Evolutionary conservation across 2,797 vertebrate genomes (phyloP).

Genomic region (Epinephelus malabaricus): DNA sequence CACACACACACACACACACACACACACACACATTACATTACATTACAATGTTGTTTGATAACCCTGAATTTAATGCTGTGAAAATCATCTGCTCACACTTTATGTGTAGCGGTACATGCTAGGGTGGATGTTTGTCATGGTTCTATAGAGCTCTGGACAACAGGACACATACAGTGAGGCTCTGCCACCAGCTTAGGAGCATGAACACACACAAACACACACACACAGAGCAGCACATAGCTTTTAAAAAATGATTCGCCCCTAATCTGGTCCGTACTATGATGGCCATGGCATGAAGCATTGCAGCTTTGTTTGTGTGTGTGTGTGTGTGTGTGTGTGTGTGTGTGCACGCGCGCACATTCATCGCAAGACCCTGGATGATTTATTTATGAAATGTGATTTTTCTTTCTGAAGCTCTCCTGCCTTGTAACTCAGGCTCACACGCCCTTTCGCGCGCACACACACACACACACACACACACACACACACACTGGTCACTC

Average conservation of each 20-base stretch:
- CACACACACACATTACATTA: background rate
- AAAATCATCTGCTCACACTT: background rate
- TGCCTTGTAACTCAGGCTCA: constrained; percentile 67
- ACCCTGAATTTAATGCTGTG: background rate
- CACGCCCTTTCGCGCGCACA: constrained; percentile 34
- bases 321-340: constrained; percentile 33
- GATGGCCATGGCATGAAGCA: constrained; percentile 58
- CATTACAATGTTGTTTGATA: background rate
- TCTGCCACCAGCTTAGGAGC: constrained; percentile 31
- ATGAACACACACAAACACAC: constrained; percentile 16
- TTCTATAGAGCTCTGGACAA: constrained; percentile 27
- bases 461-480: constrained; percentile 42
- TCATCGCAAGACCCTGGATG: constrained; percentile 67
- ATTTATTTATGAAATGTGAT: constrained; percentile 84
- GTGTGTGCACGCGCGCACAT: constrained; percentile 31
- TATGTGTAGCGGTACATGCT: background rate
- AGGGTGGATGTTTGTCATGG: constrained; percentile 19
- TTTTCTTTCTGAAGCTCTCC: constrained; percentile 76
- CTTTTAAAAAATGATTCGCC: constrained; percentile 54
- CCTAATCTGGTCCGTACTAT: constrained; percentile 64
- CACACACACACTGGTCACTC: constrained; percentile 50
- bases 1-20: background rate
- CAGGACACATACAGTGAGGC: constrained; percentile 27
- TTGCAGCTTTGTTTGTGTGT: constrained; percentile 34
- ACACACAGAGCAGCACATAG: constrained; percentile 16